Percentiles rank a stretch among this genome's conserved stretches.
These are phyloP conservation scores for Ibidorhyncha struthersii DNA, from an alignment of 2,113 vertebrate species.

Conservation along the genomic window DNA sequence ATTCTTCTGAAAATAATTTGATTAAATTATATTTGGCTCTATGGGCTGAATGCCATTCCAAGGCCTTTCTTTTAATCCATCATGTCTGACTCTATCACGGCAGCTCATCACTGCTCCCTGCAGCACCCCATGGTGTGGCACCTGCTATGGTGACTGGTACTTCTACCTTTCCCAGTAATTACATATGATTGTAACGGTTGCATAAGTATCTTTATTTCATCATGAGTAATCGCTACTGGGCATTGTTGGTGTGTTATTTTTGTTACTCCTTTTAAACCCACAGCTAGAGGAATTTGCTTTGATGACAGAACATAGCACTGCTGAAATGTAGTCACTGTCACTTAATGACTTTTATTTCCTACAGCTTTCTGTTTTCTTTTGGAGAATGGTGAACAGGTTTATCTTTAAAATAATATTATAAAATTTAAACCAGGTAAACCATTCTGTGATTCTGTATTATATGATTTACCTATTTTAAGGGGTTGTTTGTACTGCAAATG, in stretches of 20 bases:
- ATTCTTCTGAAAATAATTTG: not conserved
- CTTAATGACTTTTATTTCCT: not conserved
- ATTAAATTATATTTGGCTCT: constrained; percentile 9
- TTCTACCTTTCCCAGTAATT: constrained; percentile 12
- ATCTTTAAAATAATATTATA: not conserved
- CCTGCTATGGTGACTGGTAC: not conserved
- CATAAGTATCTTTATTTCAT: not conserved
- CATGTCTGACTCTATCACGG: not conserved
- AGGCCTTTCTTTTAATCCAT: constrained; percentile 9
- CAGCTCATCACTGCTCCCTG: not conserved
- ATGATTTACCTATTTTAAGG: not conserved
- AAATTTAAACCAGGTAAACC: not conserved
- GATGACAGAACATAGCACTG: not conserved
- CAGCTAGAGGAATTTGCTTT: not conserved
- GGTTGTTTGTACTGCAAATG: not conserved
- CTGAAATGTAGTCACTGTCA: not conserved
- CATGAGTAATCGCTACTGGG: not conserved
- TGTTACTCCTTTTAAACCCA: not conserved
- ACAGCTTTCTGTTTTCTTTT: not conserved
- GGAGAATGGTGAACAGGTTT: not conserved
- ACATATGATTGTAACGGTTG: not conserved
- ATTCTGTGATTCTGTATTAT: not conserved
- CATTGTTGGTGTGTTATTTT: not conserved
- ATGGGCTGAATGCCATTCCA: not conserved
- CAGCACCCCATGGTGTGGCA: not conserved